A percentile compares a stretch with the other conserved stretches of the same genome.
phyloP scores from a whole-genome alignment of 2,113 vertebrate species.

The Zingel zingel region DNA sequence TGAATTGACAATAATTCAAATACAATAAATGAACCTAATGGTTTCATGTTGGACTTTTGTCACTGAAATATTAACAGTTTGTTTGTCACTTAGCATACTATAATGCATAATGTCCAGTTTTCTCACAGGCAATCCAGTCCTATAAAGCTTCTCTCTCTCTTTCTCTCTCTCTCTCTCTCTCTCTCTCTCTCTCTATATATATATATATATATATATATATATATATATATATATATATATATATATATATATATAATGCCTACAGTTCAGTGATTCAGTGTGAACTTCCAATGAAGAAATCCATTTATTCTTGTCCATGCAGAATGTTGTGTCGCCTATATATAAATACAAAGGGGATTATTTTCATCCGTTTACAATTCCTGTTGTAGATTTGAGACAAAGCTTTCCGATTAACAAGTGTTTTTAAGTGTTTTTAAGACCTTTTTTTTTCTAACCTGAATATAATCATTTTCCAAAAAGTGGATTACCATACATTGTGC shows the following conservation, averaged over 20 bases:
- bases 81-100: constrained; percentile 21
- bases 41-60: constrained; percentile 1
- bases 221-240: too few species aligned
- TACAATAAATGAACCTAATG: neutral
- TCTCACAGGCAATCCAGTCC: constrained; percentile 10
- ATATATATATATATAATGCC: neutral
- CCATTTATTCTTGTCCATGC: constrained; percentile 55
- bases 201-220: too few species aligned
- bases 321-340: constrained; percentile 47
- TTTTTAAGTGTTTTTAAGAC: constrained; percentile 19
- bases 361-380: constrained; percentile 41
- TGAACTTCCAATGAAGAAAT: constrained; percentile 49
- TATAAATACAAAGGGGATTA: constrained; percentile 58
- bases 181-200: too few species aligned
- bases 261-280: constrained; percentile 31
- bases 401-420: neutral
- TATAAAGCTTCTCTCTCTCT: constrained; percentile 28
- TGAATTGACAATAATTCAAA: neutral
- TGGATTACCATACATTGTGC: constrained; percentile 22
- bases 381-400: constrained; percentile 32
- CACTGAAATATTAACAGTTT: neutral
- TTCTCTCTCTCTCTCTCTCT: too few species aligned
- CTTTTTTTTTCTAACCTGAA: too few species aligned
- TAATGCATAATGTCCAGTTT: constrained; percentile 7
- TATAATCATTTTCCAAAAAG: constrained; percentile 7